Evolutionary conservation across 2,797 vertebrate species (phyloP).

Genomic region (Gymnodraco acuticeps): DNA sequence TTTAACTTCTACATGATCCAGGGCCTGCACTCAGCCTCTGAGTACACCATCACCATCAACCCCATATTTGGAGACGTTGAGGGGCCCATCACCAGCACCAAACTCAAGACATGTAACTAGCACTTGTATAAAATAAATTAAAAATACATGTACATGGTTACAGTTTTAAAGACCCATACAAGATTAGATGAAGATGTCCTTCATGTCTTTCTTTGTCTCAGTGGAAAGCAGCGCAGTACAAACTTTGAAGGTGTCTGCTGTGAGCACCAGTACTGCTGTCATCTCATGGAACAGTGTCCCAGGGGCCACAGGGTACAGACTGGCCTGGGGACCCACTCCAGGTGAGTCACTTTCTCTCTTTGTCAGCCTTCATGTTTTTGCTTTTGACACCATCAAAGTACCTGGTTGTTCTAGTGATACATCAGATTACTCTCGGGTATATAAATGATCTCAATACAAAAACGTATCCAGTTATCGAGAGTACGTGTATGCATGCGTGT

Average conservation of each 20-base stretch:
- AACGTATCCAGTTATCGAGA: no score
- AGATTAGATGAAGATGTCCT: background rate
- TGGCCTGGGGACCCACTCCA: conserved; percentile 91
- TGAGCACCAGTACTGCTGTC: conserved; percentile 85
- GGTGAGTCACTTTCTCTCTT: conserved; percentile 74
- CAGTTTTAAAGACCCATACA: background rate
- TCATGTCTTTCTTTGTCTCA: conserved; percentile 54
- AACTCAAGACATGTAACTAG: conserved; percentile 84
- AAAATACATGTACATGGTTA: background rate
- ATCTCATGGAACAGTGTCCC: conserved; percentile 89
- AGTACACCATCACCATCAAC: conserved; percentile 90
- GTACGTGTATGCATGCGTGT: background rate
- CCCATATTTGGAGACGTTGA: conserved; percentile 91
- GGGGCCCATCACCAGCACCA: conserved; percentile 84
- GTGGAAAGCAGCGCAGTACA: conserved; percentile 91
- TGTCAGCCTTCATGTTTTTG: background rate
- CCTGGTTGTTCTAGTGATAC: background rate
- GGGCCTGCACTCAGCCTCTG: conserved; percentile 85
- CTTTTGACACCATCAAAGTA: background rate
- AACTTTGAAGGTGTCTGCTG: conserved; percentile 85
- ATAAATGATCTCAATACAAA: no score
- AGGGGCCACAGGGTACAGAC: conserved; percentile 90
- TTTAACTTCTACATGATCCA: conserved; percentile 93
- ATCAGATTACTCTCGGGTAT: no score
- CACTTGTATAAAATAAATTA: background rate